Conservation (phyloP, 1,140 invertebrate species). For the Drosophila baimaii region DNA sequence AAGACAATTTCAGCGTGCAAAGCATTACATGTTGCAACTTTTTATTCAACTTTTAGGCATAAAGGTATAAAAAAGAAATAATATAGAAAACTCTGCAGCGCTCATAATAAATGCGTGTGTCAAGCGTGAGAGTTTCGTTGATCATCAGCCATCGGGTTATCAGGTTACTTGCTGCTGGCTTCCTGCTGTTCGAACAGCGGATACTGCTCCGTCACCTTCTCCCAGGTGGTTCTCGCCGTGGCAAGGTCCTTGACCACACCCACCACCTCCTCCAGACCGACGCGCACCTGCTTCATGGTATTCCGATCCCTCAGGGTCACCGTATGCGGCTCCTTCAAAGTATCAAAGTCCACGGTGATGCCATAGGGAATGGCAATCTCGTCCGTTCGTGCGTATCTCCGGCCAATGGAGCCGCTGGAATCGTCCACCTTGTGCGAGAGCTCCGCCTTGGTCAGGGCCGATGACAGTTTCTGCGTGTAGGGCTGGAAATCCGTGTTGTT, state of each 20-base stretch:
- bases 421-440: constrained; percentile 98
- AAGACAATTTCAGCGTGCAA: constrained; percentile 10
- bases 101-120: constrained; percentile 32
- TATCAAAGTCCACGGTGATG: constrained; percentile 99
- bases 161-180: constrained; percentile 84
- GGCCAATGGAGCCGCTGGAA: constrained; percentile 96
- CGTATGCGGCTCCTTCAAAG: constrained; percentile 93
- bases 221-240: constrained; percentile 91
- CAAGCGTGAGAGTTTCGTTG: constrained; percentile 25
- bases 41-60: constrained; percentile 33
- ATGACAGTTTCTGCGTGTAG: constrained; percentile 92
- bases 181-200: constrained; percentile 98
- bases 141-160: neutral
- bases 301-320: constrained; percentile 98
- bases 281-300: constrained; percentile 96
- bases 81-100: constrained; percentile 25
- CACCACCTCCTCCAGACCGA: constrained; percentile 90
- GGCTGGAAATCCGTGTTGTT: constrained; percentile 94
- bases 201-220: constrained; percentile 91
- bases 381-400: constrained; percentile 97
- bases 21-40: constrained; percentile 39
- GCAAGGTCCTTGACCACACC: constrained; percentile 91
- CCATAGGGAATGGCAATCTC: constrained; percentile 99
- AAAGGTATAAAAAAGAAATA: constrained; percentile 40
- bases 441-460: constrained; percentile 90